Conservation (phyloP, 2,797 vertebrate species). For the Sebastes cheni region DNA sequence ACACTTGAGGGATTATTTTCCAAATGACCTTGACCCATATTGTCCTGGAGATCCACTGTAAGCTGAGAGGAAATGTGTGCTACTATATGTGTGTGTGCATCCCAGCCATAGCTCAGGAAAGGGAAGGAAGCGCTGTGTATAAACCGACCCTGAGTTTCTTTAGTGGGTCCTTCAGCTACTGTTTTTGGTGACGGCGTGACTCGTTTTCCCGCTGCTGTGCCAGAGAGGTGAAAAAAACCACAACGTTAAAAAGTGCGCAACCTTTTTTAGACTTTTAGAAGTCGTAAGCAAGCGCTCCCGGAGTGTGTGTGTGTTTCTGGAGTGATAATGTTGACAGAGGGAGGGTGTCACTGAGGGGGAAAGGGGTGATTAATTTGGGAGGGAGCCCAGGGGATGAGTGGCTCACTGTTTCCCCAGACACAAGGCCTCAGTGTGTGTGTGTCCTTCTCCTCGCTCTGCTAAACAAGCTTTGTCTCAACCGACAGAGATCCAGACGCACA, state of each 20-base stretch:
- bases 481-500: slow-evolving; percentile 32
- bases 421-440: slow-evolving; percentile 59
- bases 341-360: slow-evolving; percentile 37
- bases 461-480: slow-evolving; percentile 56
- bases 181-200: not conserved
- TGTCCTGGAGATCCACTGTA: not conserved
- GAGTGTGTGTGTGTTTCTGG: not conserved
- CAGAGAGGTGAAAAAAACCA: not conserved
- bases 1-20: not conserved
- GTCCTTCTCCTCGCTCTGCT: slow-evolving; percentile 12
- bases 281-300: not conserved
- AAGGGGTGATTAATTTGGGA: slow-evolving; percentile 64
- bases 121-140: slow-evolving; percentile 65
- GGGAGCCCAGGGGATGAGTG: slow-evolving; percentile 58
- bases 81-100: not conserved
- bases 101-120: slow-evolving; percentile 54
- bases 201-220: not conserved
- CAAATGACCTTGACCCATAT: not conserved
- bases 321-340: slow-evolving; percentile 37
- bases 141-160: slow-evolving; percentile 40
- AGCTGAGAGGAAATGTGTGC: slow-evolving; percentile 22
- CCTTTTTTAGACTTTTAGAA: not conserved
- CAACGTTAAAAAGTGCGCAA: not conserved
- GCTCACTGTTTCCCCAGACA: slow-evolving; percentile 71
- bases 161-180: slow-evolving; percentile 23